A percentile compares a stretch with the other conserved stretches of the same genome.
These are phyloP conservation scores for Falco cherrug DNA, from an alignment of 2,797 vertebrate genomes.

Conservation along the genomic window DNA sequence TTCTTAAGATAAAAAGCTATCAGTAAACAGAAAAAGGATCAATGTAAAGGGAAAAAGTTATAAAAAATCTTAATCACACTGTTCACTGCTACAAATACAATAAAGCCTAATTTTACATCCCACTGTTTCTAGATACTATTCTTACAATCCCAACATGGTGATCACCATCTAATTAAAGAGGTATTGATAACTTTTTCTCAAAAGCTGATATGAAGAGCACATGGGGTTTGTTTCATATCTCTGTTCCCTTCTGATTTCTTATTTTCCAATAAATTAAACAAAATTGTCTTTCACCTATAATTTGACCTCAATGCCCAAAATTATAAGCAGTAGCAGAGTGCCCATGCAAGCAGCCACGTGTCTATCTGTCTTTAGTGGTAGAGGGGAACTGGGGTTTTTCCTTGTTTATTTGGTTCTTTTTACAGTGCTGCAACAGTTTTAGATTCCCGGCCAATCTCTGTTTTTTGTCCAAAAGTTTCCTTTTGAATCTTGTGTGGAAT, in stretches of 20 bases:
- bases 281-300: background rate
- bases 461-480: background rate
- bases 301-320: background rate
- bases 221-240: background rate
- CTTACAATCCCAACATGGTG: background rate
- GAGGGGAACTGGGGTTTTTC: background rate
- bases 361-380: background rate
- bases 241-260: background rate
- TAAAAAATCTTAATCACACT: background rate
- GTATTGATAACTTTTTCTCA: background rate
- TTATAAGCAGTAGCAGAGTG: background rate
- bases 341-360: background rate
- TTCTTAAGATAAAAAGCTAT: background rate
- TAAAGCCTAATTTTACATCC: background rate
- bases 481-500: background rate
- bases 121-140: background rate
- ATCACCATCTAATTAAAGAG: background rate
- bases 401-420: background rate
- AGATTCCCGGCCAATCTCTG: background rate
- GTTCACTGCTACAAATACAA: background rate
- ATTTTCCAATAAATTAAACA: background rate
- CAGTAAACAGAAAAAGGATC: background rate
- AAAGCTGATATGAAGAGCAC: background rate
- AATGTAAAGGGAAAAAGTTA: background rate
- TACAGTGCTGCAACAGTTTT: background rate